phyloP scores from a whole-genome alignment of 2,113 vertebrate genomes.

The Anguilla japonica region DNA sequence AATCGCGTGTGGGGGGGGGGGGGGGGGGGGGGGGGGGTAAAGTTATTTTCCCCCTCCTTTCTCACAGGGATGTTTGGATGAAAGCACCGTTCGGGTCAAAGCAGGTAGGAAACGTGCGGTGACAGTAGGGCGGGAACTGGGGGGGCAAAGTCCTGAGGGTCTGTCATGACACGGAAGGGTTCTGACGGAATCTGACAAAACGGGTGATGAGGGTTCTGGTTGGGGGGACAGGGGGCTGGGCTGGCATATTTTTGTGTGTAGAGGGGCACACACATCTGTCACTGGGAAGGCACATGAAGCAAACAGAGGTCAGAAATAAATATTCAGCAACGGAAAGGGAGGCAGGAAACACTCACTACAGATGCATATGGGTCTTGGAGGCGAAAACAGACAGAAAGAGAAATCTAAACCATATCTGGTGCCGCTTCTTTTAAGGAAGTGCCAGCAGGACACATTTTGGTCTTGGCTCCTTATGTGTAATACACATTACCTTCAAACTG shows the following conservation, averaged over 20 bases:
- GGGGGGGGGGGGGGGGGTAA: background rate
- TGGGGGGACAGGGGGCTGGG: background rate
- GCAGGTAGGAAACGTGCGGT: background rate
- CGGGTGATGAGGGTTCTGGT: background rate
- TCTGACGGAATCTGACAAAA: background rate
- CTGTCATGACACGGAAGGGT: background rate
- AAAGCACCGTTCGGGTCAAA: background rate
- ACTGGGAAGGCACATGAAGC: background rate
- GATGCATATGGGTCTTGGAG: background rate
- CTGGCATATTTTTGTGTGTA: background rate
- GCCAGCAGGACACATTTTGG: background rate
- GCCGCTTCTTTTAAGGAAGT: background rate
- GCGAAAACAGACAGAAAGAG: background rate
- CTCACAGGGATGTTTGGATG: background rate
- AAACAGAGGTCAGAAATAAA: background rate
- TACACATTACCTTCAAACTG: background rate
- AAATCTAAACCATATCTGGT: background rate
- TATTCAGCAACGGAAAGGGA: background rate
- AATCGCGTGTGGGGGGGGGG: background rate
- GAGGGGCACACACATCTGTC: background rate
- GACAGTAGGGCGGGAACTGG: background rate
- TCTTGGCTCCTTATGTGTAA: background rate
- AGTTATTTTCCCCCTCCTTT: background rate
- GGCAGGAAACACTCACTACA: background rate
- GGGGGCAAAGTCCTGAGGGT: background rate